Conservation (phyloP, 2,113 vertebrate genomes). For the Gambusia holbrooki region DNA sequence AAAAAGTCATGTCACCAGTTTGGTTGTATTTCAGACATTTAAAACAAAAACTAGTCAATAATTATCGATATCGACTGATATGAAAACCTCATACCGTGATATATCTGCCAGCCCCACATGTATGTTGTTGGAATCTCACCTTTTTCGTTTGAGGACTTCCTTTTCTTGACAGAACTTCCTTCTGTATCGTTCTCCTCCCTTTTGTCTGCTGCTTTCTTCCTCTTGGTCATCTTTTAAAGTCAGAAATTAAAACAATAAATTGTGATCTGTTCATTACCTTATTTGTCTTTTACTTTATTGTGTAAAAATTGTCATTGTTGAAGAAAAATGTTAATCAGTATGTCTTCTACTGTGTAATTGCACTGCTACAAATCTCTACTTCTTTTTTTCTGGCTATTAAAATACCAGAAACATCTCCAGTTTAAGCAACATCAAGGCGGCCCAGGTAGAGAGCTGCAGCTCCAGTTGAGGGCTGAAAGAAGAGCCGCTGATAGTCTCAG, state of each 20-base stretch:
- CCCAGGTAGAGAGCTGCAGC: neutral
- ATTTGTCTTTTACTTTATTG: neutral
- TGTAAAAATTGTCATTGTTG: neutral
- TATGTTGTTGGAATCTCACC: slow-evolving; percentile 19
- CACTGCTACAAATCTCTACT: neutral
- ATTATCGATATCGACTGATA: too few relatives aligned
- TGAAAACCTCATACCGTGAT: too few relatives aligned
- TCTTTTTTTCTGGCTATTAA: neutral
- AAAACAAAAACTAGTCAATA: too few relatives aligned
- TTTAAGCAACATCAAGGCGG: neutral
- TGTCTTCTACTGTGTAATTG: neutral
- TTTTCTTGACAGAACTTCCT: slow-evolving; percentile 60
- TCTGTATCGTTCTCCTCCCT: slow-evolving; percentile 32
- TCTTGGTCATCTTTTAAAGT: slow-evolving; percentile 62
- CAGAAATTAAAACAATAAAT: neutral
- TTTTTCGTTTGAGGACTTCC: slow-evolving; percentile 44
- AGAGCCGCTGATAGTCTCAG: slow-evolving; percentile 11
- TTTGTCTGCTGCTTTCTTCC: slow-evolving; percentile 50
- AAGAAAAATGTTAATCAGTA: neutral
- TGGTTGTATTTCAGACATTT: too few relatives aligned
- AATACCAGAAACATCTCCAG: neutral
- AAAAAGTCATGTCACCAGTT: too few relatives aligned
- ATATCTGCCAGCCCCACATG: neutral
- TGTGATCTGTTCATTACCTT: neutral
- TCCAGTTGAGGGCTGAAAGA: slow-evolving; percentile 3